These are phyloP conservation scores for Meteorus colon DNA, from an alignment of 2,888 invertebrate genomes.

Conservation along the genomic window DNA sequence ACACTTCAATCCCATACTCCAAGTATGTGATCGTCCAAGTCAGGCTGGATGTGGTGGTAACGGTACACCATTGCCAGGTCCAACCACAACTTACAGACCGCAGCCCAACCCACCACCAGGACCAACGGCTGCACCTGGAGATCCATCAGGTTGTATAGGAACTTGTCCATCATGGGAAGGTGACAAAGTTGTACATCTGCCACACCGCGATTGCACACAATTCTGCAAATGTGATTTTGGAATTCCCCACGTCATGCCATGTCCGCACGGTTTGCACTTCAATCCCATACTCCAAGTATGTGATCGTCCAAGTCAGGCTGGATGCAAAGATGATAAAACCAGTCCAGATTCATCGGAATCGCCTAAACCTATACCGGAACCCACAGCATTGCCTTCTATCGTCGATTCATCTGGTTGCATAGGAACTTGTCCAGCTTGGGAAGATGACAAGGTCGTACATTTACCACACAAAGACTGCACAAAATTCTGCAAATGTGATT, in stretches of 20 bases:
- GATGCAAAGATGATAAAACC: constrained; percentile 38
- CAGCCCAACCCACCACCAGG: neutral
- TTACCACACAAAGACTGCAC: constrained; percentile 55
- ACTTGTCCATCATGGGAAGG: constrained; percentile 49
- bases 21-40: constrained; percentile 50
- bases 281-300: constrained; percentile 47
- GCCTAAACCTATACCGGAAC: neutral
- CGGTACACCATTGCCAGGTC: neutral
- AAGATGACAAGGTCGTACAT: constrained; percentile 39
- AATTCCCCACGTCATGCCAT: constrained; percentile 45
- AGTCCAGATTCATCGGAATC: neutral
- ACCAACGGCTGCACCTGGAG: neutral
- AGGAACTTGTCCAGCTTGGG: constrained; percentile 50
- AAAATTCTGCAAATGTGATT: constrained; percentile 57
- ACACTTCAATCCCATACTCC: constrained; percentile 47
- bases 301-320: constrained; percentile 46
- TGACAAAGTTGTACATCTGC: constrained; percentile 43
- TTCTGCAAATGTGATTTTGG: constrained; percentile 57
- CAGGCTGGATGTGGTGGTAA: constrained; percentile 42
- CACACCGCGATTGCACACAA: constrained; percentile 56
- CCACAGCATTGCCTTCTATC: neutral
- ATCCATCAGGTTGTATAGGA: constrained; percentile 50
- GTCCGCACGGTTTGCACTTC: constrained; percentile 53
- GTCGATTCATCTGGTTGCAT: constrained; percentile 42
- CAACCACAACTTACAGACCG: no score